These are phyloP conservation scores for Zygaena filipendulae DNA, from an alignment of 2,888 invertebrate genomes.

Conservation along the genomic window DNA sequence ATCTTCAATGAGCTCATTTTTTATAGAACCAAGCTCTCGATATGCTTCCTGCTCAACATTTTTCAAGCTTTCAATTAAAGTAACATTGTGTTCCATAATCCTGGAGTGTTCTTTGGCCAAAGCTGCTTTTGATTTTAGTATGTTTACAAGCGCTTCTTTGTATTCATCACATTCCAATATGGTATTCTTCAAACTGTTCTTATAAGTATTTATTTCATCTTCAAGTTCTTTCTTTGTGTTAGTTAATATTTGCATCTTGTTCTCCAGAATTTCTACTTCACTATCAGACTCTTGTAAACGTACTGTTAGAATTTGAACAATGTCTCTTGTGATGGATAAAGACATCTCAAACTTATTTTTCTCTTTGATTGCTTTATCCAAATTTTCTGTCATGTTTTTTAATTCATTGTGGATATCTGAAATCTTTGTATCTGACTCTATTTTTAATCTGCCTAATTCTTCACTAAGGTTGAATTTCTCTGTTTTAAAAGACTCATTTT, in stretches of 20 bases:
- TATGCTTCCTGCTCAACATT: slow-evolving; percentile 59
- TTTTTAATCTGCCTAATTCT: slow-evolving; percentile 40
- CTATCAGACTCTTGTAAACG: slow-evolving; percentile 68
- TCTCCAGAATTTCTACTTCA: slow-evolving; percentile 67
- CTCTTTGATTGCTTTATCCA: slow-evolving; percentile 54
- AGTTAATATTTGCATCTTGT: slow-evolving; percentile 36
- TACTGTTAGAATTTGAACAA: slow-evolving; percentile 68
- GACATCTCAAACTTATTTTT: slow-evolving; percentile 69
- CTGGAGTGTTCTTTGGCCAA: slow-evolving; percentile 53
- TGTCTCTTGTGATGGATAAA: slow-evolving; percentile 67
- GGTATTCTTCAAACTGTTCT: slow-evolving; percentile 41
- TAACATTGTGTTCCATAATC: slow-evolving; percentile 60
- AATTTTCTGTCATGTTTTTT: slow-evolving; percentile 47
- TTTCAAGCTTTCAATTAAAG: slow-evolving; percentile 54
- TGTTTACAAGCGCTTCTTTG: slow-evolving; percentile 55
- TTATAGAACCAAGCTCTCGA: slow-evolving; percentile 53
- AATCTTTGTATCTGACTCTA: slow-evolving; percentile 38
- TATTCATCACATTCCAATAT: slow-evolving; percentile 54
- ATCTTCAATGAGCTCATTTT: slow-evolving; percentile 56
- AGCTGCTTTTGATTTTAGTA: slow-evolving; percentile 55
- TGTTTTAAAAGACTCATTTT: slow-evolving; percentile 30
- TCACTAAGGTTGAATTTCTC: slow-evolving; percentile 31
- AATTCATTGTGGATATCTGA: slow-evolving; percentile 53
- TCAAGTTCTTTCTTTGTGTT: slow-evolving; percentile 42
- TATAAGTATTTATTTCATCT: slow-evolving; percentile 39